phyloP scores from a whole-genome alignment of 1,140 invertebrate species.

The Paramacrobiotus metropolitanus region DNA sequence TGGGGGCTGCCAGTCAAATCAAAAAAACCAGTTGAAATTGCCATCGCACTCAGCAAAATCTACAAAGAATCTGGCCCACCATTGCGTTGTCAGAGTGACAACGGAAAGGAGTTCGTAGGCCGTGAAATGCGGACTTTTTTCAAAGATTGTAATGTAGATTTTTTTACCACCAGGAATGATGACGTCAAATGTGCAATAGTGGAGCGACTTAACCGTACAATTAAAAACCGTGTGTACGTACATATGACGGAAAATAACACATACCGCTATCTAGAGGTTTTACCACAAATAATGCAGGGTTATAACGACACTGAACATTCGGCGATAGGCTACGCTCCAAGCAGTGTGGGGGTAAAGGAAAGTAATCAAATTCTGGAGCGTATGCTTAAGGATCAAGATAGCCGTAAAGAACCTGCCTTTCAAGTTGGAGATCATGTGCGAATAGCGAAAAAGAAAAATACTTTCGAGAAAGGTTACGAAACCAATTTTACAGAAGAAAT shows the following conservation, averaged over 20 bases:
- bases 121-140: not conserved
- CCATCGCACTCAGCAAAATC: constrained; percentile 11
- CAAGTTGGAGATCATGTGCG: no score
- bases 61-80: constrained; percentile 5
- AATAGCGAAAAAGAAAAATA: no score
- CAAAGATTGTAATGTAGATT: not conserved
- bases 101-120: not conserved
- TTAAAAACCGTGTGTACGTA: not conserved
- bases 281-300: no score
- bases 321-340: no score
- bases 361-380: no score
- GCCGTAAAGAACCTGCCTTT: no score
- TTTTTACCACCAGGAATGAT: not conserved
- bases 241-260: not conserved
- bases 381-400: no score
- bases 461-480: no score
- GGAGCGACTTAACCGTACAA: not conserved
- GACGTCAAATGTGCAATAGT: not conserved
- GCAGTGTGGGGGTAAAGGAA: no score
- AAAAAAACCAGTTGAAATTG: constrained; percentile 10
- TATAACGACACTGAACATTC: no score
- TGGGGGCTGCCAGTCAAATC: constrained; percentile 13
- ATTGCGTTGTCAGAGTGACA: not conserved
- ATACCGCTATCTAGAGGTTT: no score
- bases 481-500: no score